A percentile compares a stretch with the other conserved stretches of the same genome.
Conservation (phyloP, 2,888 invertebrate genomes). For the Trachelus iudaicus region DNA sequence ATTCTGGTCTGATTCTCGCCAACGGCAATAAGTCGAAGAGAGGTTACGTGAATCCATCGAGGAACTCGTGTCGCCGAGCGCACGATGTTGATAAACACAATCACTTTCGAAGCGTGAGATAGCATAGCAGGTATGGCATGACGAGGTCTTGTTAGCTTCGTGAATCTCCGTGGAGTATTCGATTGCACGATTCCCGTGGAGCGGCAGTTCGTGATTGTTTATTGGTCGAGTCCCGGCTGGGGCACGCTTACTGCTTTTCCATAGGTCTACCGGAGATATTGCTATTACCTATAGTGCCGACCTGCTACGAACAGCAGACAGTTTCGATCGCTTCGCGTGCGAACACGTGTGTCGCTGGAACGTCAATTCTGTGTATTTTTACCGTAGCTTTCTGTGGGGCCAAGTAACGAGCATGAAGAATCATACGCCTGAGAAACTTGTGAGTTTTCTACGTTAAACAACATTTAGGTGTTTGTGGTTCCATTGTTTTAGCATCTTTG, state of each 20-base stretch:
- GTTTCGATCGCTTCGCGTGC: background rate
- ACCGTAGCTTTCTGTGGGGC: background rate
- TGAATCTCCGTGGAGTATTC: background rate
- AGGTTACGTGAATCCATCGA: background rate
- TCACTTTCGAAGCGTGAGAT: background rate
- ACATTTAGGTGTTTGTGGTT: background rate
- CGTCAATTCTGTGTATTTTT: background rate
- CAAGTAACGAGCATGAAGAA: constrained; percentile 26
- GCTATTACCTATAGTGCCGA: background rate
- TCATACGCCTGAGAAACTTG: constrained; percentile 33
- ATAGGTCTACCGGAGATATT: background rate
- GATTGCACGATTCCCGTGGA: background rate
- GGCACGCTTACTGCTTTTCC: background rate
- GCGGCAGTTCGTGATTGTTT: background rate
- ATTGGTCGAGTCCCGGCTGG: background rate
- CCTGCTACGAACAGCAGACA: background rate
- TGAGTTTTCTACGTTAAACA: constrained; percentile 25
- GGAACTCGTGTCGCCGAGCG: background rate
- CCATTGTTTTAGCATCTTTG: background rate
- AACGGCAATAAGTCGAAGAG: background rate
- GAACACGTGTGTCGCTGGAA: background rate
- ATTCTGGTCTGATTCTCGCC: background rate
- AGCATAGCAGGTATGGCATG: background rate
- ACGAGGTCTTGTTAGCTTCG: background rate
- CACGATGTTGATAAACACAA: background rate